Conservation (phyloP, 1,140 invertebrate genomes). For the Streblospio benedicti region DNA sequence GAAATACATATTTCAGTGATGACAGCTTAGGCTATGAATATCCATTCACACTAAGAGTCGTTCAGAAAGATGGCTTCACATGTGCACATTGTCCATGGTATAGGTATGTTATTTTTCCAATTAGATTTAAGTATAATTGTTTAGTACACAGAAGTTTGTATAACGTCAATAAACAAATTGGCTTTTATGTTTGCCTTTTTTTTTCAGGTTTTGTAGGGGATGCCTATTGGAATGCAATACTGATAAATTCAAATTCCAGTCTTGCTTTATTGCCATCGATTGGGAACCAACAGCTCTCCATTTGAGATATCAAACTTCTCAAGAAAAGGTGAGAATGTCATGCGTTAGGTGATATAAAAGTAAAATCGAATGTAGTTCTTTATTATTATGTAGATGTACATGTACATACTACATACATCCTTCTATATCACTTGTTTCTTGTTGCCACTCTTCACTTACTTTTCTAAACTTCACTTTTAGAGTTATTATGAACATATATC, state of each 20-base stretch:
- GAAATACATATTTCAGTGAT: constrained; percentile 69
- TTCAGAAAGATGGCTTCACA: constrained; percentile 59
- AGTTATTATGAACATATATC: too few species aligned
- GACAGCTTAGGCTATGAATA: constrained; percentile 81
- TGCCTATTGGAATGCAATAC: constrained; percentile 66
- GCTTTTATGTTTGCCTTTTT: not conserved
- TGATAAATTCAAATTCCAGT: constrained; percentile 47
- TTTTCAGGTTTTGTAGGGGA: constrained; percentile 63
- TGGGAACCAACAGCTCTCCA: constrained; percentile 86
- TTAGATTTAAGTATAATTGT: not conserved
- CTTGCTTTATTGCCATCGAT: constrained; percentile 62
- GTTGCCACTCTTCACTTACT: too few species aligned
- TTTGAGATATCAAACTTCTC: constrained; percentile 71
- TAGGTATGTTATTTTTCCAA: constrained; percentile 40
- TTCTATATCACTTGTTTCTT: too few species aligned
- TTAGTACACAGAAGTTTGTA: constrained; percentile 4
- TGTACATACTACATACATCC: too few species aligned
- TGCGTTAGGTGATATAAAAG: too few species aligned
- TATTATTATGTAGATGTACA: too few species aligned
- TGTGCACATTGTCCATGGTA: constrained; percentile 79
- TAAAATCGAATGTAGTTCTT: not conserved
- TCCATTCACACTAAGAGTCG: constrained; percentile 71
- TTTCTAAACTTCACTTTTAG: too few species aligned
- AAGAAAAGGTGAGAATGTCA: constrained; percentile 61
- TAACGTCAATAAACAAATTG: not conserved